Evolutionary conservation across 2,888 invertebrate species (phyloP).

Genomic region (Spicauda simplicius): DNA sequence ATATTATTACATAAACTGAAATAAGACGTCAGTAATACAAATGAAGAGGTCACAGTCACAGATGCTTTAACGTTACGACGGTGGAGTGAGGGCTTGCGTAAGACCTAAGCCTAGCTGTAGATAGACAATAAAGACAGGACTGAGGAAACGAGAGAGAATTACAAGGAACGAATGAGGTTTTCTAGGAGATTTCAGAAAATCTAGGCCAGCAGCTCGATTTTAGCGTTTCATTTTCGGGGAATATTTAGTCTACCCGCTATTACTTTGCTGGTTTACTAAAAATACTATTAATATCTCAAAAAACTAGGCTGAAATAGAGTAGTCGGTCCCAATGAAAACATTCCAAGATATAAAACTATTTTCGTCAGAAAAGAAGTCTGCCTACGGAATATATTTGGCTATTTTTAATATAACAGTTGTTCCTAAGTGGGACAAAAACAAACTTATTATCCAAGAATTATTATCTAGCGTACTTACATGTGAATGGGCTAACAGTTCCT

Average conservation of each 20-base stretch:
- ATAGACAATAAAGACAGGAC: conserved; percentile 18
- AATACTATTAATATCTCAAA: not conserved
- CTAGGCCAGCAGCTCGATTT: conserved; percentile 4
- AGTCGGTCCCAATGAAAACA: not conserved
- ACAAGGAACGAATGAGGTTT: conserved; percentile 15
- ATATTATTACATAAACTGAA: not conserved
- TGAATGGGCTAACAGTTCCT: conserved; percentile 98
- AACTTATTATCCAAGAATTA: conserved; percentile 40
- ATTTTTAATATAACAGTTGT: conserved; percentile 18
- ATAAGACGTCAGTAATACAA: not conserved
- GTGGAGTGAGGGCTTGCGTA: conserved; percentile 15
- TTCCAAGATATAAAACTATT: not conserved
- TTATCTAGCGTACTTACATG: conserved; percentile 90
- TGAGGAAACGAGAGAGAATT: conserved; percentile 14
- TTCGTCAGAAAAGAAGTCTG: not conserved
- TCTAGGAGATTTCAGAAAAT: conserved; percentile 22
- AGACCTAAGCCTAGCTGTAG: conserved; percentile 7
- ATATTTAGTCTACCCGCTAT: not conserved
- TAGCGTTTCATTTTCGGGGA: not conserved
- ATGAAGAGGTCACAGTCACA: conserved; percentile 6
- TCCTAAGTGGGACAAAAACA: conserved; percentile 33
- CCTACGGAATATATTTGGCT: not conserved
- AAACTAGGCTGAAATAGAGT: not conserved
- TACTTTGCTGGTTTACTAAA: not conserved
- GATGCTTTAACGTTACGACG: conserved; percentile 1